These are phyloP conservation scores for Drosophila stalkeri DNA, from an alignment of 2,888 invertebrate genomes.

Conservation along the genomic window DNA sequence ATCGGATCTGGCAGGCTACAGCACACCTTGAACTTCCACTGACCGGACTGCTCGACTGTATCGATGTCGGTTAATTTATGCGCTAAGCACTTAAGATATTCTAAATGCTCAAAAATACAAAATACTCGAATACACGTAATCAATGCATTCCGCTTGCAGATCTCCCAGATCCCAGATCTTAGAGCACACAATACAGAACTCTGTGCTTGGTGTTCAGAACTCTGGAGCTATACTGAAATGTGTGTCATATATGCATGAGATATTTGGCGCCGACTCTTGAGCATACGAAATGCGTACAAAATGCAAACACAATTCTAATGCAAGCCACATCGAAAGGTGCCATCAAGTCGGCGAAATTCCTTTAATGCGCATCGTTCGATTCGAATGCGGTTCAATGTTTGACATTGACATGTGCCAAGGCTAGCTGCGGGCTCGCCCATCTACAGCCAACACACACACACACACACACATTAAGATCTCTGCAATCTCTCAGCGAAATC, in stretches of 20 bases:
- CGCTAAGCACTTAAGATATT: constrained; percentile 58
- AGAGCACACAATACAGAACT: neutral
- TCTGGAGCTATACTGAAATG: constrained; percentile 42
- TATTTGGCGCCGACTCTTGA: constrained; percentile 68
- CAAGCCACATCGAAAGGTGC: constrained; percentile 71
- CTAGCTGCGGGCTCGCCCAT: constrained; percentile 20
- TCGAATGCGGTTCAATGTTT: constrained; percentile 65
- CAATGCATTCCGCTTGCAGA: constrained; percentile 55
- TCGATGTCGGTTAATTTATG: constrained; percentile 41
- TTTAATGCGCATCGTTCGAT: constrained; percentile 58
- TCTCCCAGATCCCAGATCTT: constrained; percentile 9
- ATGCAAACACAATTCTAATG: constrained; percentile 64
- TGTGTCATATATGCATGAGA: constrained; percentile 76
- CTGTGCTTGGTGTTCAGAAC: neutral
- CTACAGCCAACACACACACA: neutral
- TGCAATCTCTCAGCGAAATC: constrained; percentile 17
- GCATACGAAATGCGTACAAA: constrained; percentile 57
- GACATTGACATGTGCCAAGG: constrained; percentile 76
- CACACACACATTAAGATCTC: neutral
- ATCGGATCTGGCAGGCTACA: constrained; percentile 9
- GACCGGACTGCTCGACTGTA: constrained; percentile 42
- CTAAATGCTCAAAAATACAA: constrained; percentile 39
- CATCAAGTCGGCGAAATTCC: constrained; percentile 78
- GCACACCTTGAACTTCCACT: constrained; percentile 54
- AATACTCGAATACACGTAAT: constrained; percentile 39